A percentile compares a stretch with the other conserved stretches of the same genome.
Conservation (phyloP, 1,140 invertebrate genomes). For the Zaprionus africanus region DNA sequence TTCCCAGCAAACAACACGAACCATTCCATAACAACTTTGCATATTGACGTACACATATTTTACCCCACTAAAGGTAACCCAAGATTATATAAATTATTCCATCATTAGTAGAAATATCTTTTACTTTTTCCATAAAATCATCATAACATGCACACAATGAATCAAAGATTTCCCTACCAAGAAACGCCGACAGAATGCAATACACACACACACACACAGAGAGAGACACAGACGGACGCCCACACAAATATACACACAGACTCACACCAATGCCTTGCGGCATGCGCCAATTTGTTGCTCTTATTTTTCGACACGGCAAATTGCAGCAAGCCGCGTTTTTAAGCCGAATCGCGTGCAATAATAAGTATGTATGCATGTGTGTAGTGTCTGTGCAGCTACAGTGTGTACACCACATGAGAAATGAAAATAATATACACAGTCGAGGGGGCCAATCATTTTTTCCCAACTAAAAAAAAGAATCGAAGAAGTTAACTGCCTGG, state of each 20-base stretch:
- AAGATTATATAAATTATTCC: background rate
- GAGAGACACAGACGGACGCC: background rate
- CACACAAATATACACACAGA: slow-evolving; percentile 16
- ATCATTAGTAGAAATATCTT: background rate
- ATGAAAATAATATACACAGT: background rate
- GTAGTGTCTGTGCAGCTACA: background rate
- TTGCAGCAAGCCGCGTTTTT: slow-evolving; percentile 27
- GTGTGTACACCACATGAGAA: background rate
- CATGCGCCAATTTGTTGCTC: slow-evolving; percentile 30
- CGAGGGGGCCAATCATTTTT: too few species aligned
- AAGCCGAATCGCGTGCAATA: slow-evolving; percentile 6
- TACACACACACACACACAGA: slow-evolving; percentile 10
- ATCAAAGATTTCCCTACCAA: slow-evolving; percentile 3
- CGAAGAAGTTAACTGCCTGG: too few species aligned
- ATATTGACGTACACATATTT: background rate
- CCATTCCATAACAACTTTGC: background rate
- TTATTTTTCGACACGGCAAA: slow-evolving; percentile 32
- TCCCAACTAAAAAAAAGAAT: too few species aligned
- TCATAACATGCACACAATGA: background rate
- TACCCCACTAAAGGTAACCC: background rate
- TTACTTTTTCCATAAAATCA: background rate
- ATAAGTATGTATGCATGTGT: slow-evolving; percentile 2
- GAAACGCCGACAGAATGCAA: background rate
- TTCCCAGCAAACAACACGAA: background rate
- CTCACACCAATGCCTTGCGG: slow-evolving; percentile 5